These are phyloP conservation scores for Planococcus citri DNA, from an alignment of 1,140 invertebrate genomes.

Conservation along the genomic window DNA sequence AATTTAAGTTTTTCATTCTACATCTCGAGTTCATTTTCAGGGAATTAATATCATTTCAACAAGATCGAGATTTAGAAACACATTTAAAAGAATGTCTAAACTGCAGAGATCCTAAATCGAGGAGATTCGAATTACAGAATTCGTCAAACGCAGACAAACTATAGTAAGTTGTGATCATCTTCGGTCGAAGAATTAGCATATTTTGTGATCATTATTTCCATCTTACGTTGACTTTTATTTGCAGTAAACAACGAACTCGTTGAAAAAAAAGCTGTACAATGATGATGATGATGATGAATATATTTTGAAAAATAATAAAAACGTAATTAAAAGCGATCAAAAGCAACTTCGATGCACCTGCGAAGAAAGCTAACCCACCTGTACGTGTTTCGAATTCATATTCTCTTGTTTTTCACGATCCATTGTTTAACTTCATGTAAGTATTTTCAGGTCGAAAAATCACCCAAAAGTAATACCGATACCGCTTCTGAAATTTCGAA, in stretches of 20 bases:
- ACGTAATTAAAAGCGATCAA: not conserved
- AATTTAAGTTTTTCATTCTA: no score
- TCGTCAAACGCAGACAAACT: conserved; percentile 30
- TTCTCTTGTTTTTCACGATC: not conserved
- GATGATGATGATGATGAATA: conserved; percentile 29
- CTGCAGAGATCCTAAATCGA: conserved; percentile 47
- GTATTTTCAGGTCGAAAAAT: conserved; percentile 34
- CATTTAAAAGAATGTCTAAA: conserved; percentile 54
- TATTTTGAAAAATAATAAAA: conserved; percentile 1
- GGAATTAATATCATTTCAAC: conserved; percentile 48
- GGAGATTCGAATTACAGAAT: conserved; percentile 47
- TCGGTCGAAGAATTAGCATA: no score
- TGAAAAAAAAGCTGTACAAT: no score
- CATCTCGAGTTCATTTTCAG: conserved; percentile 31
- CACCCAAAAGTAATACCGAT: conserved; percentile 30
- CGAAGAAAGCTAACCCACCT: not conserved
- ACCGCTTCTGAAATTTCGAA: conserved; percentile 34
- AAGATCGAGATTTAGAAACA: conserved; percentile 51
- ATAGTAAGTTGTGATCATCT: no score
- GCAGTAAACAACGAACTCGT: not conserved
- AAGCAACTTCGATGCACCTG: not conserved
- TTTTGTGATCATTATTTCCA: conserved; percentile 5
- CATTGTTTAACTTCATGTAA: conserved; percentile 26
- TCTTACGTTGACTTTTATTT: not conserved
- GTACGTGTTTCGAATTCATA: not conserved